phyloP scores from a whole-genome alignment of 2,888 invertebrate species.

The Synanthedon myopaeformis region DNA sequence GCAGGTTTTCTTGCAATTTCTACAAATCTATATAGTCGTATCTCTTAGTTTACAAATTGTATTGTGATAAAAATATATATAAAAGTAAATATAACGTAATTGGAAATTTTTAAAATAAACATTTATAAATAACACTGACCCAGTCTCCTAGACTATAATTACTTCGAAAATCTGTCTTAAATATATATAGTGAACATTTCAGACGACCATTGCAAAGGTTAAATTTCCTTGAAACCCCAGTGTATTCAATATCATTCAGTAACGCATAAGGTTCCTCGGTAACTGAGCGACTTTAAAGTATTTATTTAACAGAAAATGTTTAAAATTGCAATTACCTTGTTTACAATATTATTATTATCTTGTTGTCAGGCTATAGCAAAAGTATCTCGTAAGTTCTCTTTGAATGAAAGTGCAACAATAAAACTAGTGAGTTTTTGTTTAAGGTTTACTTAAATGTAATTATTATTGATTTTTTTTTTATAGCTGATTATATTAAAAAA shows the following conservation, averaged over 20 bases:
- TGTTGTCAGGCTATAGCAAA: slow-evolving; percentile 9
- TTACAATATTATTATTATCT: slow-evolving; percentile 7
- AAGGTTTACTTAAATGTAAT: no score
- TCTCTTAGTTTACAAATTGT: no score
- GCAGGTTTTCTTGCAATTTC: no score
- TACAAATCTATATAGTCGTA: no score
- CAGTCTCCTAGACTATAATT: background rate
- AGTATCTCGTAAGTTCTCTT: slow-evolving; percentile 16
- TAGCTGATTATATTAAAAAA: slow-evolving; percentile 11
- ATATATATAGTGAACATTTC: background rate
- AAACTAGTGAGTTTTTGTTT: no score
- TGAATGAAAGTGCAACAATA: background rate
- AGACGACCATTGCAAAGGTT: background rate
- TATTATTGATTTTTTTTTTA: background rate
- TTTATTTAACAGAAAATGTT: background rate
- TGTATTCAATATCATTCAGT: background rate
- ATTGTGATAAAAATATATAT: no score
- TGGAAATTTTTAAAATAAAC: no score
- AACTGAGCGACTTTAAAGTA: background rate
- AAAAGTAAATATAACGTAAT: no score
- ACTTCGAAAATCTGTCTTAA: background rate
- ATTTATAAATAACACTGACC: no score
- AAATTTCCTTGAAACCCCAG: background rate
- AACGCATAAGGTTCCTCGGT: background rate
- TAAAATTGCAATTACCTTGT: background rate